Percentiles rank a stretch among this genome's conserved stretches.
These are phyloP conservation scores for Tetranychus truncatus DNA, from an alignment of 2,888 invertebrate genomes.

Conservation along the genomic window DNA sequence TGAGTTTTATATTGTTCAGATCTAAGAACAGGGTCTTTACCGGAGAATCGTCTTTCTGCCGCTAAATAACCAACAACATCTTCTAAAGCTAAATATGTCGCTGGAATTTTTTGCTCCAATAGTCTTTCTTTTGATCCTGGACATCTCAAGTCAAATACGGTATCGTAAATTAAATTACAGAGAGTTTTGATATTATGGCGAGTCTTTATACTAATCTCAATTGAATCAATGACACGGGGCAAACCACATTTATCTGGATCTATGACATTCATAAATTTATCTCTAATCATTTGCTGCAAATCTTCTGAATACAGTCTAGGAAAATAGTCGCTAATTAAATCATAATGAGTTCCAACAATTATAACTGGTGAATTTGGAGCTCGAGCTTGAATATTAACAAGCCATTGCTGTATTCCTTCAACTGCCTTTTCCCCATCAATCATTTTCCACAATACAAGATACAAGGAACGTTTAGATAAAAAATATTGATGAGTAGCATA, in stretches of 20 bases:
- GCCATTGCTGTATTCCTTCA: constrained; percentile 77
- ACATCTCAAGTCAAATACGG: constrained; percentile 71
- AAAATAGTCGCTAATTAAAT: constrained; percentile 50
- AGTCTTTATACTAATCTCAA: constrained; percentile 74
- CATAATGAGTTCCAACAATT: constrained; percentile 89
- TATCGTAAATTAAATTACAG: constrained; percentile 78
- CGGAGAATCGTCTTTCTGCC: constrained; percentile 46
- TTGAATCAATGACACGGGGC: constrained; percentile 73
- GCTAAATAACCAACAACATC: constrained; percentile 70
- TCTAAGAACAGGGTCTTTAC: constrained; percentile 35
- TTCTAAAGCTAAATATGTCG: constrained; percentile 81
- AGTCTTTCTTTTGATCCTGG: constrained; percentile 68
- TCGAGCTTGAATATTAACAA: constrained; percentile 80
- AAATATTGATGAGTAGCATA: constrained; percentile 98
- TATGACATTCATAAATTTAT: constrained; percentile 69
- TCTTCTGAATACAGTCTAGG: constrained; percentile 46
- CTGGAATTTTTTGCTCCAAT: constrained; percentile 81
- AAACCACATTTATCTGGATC: constrained; percentile 91
- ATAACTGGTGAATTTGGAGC: constrained; percentile 91
- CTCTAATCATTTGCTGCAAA: constrained; percentile 67
- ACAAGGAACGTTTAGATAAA: constrained; percentile 77
- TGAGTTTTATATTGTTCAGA: constrained; percentile 36
- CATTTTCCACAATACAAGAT: constrained; percentile 84
- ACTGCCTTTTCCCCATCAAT: constrained; percentile 77
- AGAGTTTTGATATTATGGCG: constrained; percentile 71